These are phyloP conservation scores for Holotrichia oblita DNA, from an alignment of 1,140 invertebrate species.

Conservation along the genomic window DNA sequence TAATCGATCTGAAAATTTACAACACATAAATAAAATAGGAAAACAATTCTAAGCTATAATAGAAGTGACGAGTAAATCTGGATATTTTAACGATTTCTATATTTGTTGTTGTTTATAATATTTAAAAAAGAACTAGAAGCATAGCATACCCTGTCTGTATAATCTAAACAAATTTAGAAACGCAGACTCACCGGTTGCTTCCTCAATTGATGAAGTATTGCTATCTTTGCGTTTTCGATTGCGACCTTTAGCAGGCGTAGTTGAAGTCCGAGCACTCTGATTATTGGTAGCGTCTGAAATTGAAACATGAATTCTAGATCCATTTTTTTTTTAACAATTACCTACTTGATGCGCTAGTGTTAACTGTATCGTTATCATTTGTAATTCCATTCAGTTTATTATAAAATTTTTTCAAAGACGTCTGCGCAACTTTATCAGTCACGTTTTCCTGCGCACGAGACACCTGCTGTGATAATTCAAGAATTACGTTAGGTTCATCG, in stretches of 20 bases:
- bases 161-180: background rate
- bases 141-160: background rate
- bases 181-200: background rate
- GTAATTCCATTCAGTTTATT: conserved; percentile 1
- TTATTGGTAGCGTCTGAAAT: background rate
- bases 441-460: background rate
- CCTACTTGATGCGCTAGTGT: background rate
- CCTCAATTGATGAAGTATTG: background rate
- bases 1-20: background rate
- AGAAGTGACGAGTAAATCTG: too few species aligned
- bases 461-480: conserved; percentile 1
- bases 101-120: too few species aligned
- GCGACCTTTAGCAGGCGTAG: background rate
- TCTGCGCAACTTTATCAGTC: background rate
- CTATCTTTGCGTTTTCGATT: background rate
- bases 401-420: background rate
- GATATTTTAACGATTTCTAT: too few species aligned
- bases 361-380: conserved; percentile 3
- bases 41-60: too few species aligned
- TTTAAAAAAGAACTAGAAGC: background rate
- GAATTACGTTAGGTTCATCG: background rate
- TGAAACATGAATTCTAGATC: background rate
- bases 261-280: background rate
- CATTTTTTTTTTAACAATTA: background rate
- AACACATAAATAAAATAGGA: background rate